Percentiles rank a stretch among this genome's conserved stretches.
These are phyloP conservation scores for Heterotis niloticus DNA, from an alignment of 2,113 vertebrate species.

Conservation along the genomic window DNA sequence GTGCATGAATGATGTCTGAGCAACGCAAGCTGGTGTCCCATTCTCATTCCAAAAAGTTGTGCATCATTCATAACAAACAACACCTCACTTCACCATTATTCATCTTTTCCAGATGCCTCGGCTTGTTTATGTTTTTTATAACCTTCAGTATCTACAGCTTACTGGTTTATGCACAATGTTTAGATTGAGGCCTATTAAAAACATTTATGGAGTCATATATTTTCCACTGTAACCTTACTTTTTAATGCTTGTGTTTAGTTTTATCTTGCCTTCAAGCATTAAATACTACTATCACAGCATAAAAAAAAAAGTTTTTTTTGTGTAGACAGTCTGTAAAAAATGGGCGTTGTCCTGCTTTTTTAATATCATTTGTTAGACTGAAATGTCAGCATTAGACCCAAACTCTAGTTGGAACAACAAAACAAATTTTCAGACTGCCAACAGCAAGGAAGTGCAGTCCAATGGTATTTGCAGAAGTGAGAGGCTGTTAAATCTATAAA, in stretches of 20 bases:
- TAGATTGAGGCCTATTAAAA: background rate
- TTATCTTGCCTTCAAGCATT: background rate
- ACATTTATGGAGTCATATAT: background rate
- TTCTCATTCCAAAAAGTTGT: slow-evolving; percentile 45
- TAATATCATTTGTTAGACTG: background rate
- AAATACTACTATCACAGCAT: background rate
- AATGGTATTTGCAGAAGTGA: too few species aligned
- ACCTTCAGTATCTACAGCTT: background rate
- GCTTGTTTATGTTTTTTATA: background rate
- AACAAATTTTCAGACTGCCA: too few species aligned
- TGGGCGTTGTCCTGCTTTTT: background rate
- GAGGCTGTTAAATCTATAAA: too few species aligned
- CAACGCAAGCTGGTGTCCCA: slow-evolving; percentile 35
- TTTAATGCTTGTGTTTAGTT: background rate
- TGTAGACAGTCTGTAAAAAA: background rate
- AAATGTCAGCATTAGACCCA: too few species aligned
- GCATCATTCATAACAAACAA: slow-evolving; percentile 56
- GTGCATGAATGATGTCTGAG: slow-evolving; percentile 58
- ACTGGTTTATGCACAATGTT: background rate
- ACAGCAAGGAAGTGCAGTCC: too few species aligned
- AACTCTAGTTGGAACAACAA: too few species aligned
- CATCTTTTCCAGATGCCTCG: background rate
- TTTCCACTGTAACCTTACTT: background rate
- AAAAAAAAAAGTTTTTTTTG: background rate
- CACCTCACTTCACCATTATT: slow-evolving; percentile 36